Base-by-base conservation (phyloP, 2,797 vertebrate genomes). In the Danio kyathit region DNA sequence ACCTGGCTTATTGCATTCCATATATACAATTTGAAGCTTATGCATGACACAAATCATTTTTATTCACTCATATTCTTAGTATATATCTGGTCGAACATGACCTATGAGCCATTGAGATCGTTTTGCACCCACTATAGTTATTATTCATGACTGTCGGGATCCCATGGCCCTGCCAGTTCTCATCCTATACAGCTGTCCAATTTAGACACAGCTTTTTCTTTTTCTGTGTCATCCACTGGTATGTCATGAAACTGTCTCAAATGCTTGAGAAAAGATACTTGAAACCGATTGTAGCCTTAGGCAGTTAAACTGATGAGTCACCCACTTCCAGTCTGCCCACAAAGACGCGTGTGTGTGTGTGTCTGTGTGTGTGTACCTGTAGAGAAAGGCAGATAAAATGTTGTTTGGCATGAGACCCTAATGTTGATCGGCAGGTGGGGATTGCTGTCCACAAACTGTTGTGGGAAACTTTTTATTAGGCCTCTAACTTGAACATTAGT, bases 361-460 rank as follows among this genome's bases (percentile, higher is more conserved):
- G 17, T 2, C 54, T 14, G 4, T 51, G 17, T 3, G 54, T 16
- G 13, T 3, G 19, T 14, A 8, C 2, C 0, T n/a, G 5, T 52
- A 52, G 7, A 7, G 44, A 64, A 63, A 49, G 21, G 52, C 66
- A 63, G 56, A 59, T 67, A 56, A 67, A 57, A 11, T 82, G 59
- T 41, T 63, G 41, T 74, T 44, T 61, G 19, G 19, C 29, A 41
- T 78, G 41, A 40, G 19, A 43, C n/a, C 61, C 14, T 43, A 17
- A 76, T 76, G 48, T 44, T 79, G 81, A 84, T 60, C 63, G 64
- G 71, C 64, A 67, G 16, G 13, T 38, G 65, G 29, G 57, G 61
- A 64, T 63, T 60, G 38, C 29, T 54, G 6, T 29, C 29, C 29
- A 29, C 29, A 29, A 16, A 59, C 43, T 44, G 38, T 54, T 82